Conservation (phyloP, 2,113 vertebrate genomes). For the Cariama cristata region DNA sequence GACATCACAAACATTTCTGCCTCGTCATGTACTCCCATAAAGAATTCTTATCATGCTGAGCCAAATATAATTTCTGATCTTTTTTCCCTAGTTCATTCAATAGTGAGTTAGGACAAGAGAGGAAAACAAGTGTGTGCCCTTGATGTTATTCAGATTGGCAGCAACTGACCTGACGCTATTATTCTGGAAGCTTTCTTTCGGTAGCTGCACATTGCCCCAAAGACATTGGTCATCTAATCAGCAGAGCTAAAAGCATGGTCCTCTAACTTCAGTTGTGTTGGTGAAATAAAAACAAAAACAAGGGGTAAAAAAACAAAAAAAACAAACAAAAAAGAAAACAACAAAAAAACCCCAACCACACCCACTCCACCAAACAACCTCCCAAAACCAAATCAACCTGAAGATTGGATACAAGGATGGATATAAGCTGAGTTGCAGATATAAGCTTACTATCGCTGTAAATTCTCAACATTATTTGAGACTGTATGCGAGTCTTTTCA, state of each 20-base stretch:
- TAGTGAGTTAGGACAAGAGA: background rate
- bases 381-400: background rate
- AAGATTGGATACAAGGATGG: background rate
- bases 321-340: background rate
- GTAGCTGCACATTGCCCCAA: constrained; percentile 1
- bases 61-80: background rate
- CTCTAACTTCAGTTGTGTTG: background rate
- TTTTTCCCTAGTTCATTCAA: background rate
- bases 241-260: background rate
- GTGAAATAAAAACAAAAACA: background rate
- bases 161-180: background rate
- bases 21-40: background rate
- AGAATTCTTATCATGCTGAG: background rate
- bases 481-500: background rate
- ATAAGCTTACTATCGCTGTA: background rate
- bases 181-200: constrained; percentile 2
- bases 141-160: constrained; percentile 61
- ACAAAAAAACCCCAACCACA: background rate
- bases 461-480: background rate
- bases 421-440: background rate
- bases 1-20: background rate
- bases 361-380: background rate
- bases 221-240: background rate
- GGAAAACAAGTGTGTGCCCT: background rate
- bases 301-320: background rate